Percentiles rank a stretch among this genome's conserved stretches.
phyloP scores from a whole-genome alignment of 2,797 vertebrate species.

The Vipera ursinii region DNA sequence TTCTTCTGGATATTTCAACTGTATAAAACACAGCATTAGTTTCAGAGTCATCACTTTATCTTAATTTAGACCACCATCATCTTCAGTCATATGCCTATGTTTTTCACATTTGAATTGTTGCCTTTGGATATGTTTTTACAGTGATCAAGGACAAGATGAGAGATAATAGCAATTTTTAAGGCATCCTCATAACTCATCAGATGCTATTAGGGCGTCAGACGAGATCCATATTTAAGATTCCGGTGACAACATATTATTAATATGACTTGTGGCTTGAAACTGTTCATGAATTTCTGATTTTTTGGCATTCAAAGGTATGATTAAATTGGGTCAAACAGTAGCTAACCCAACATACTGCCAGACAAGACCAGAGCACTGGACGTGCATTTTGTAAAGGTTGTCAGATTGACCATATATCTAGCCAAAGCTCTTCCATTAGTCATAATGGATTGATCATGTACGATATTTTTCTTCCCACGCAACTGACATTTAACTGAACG shows the following conservation, averaged over 20 bases:
- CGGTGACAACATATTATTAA: neutral
- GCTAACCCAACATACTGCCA: neutral
- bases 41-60: neutral
- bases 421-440: neutral
- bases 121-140: neutral
- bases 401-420: neutral
- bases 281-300: neutral
- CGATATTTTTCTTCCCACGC: neutral
- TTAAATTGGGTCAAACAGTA: neutral
- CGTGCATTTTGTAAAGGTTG: neutral
- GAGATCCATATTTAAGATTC: neutral
- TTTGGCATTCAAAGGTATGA: neutral
- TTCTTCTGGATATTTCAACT: conserved; percentile 86
- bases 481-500: neutral
- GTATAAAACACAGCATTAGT: conserved; percentile 42
- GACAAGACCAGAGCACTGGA: neutral
- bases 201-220: neutral
- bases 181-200: neutral
- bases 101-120: neutral
- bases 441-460: neutral
- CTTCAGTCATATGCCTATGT: neutral
- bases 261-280: neutral
- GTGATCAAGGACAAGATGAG: neutral
- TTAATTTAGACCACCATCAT: neutral
- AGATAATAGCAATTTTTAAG: neutral